These are phyloP conservation scores for Pocillopora verrucosa DNA, from an alignment of 64 coral and sea anemone species.

Conservation along the genomic window DNA sequence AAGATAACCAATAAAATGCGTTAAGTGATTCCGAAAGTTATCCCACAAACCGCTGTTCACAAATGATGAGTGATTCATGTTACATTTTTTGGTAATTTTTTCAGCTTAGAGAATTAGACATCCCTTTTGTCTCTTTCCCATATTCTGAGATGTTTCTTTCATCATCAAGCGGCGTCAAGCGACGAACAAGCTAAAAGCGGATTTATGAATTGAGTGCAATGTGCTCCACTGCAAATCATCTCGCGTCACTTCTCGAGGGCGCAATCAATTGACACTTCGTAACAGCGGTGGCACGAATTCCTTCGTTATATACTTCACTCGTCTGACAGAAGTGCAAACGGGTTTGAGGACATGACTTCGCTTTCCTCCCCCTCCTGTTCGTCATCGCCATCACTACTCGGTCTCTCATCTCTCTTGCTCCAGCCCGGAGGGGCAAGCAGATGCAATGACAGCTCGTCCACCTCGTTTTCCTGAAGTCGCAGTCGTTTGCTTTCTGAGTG, in stretches of 20 bases:
- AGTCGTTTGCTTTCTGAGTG: constrained; percentile 25
- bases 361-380: constrained; percentile 37
- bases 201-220: background rate
- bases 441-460: constrained; percentile 17
- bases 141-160: background rate
- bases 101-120: background rate
- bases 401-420: constrained; percentile 2
- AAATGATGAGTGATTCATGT: too few species aligned
- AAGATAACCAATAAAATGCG: too few species aligned
- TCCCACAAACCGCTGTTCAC: too few species aligned
- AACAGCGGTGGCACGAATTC: background rate
- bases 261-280: background rate
- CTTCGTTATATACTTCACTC: constrained; percentile 7
- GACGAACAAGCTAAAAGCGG: background rate
- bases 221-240: background rate
- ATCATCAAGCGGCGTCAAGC: background rate
- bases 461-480: constrained; percentile 6
- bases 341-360: constrained; percentile 51
- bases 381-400: constrained; percentile 39
- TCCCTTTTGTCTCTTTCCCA: background rate
- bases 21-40: too few species aligned
- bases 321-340: constrained; percentile 58
- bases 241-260: background rate
- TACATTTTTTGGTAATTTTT: too few species aligned
- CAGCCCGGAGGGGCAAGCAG: background rate